Evolutionary conservation across 2,113 vertebrate species (phyloP).

Genomic region (Helogale parvula): DNA sequence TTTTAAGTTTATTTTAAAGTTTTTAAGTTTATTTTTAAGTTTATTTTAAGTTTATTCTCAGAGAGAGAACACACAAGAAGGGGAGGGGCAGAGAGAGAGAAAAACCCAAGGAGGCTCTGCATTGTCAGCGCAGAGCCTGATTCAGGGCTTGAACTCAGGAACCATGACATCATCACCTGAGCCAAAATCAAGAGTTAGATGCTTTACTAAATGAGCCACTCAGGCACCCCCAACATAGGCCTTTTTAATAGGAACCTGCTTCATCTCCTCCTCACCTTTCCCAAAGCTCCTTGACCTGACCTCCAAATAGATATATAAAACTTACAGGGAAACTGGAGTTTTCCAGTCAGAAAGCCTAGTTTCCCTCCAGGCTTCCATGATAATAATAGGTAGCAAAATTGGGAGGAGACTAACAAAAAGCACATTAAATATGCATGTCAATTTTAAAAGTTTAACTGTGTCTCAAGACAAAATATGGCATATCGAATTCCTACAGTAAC

Average conservation of each 20-base stretch:
- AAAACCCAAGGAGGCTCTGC: too few species aligned
- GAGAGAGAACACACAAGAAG: too few species aligned
- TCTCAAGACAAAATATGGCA: not conserved
- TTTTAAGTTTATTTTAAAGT: too few species aligned
- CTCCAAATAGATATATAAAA: not conserved
- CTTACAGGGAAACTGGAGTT: not conserved
- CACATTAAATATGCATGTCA: not conserved
- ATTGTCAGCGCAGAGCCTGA: too few species aligned
- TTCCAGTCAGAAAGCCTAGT: not conserved
- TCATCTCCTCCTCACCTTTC: not conserved
- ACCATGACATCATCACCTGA: too few species aligned
- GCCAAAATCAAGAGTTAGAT: too few species aligned
- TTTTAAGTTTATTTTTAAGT: too few species aligned
- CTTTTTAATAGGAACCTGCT: not conserved
- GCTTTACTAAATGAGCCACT: too few species aligned
- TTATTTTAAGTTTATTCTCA: too few species aligned
- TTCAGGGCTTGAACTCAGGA: too few species aligned
- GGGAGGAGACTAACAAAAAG: not conserved
- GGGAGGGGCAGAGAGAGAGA: too few species aligned
- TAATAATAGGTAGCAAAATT: not conserved
- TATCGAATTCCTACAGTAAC: not conserved
- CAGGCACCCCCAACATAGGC: too few species aligned
- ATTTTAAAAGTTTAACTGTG: not conserved
- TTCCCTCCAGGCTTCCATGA: not conserved
- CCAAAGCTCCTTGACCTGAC: not conserved